These are phyloP conservation scores for Globodera ellingtonae DNA, from an alignment of 1,140 invertebrate species.

Conservation along the genomic window DNA sequence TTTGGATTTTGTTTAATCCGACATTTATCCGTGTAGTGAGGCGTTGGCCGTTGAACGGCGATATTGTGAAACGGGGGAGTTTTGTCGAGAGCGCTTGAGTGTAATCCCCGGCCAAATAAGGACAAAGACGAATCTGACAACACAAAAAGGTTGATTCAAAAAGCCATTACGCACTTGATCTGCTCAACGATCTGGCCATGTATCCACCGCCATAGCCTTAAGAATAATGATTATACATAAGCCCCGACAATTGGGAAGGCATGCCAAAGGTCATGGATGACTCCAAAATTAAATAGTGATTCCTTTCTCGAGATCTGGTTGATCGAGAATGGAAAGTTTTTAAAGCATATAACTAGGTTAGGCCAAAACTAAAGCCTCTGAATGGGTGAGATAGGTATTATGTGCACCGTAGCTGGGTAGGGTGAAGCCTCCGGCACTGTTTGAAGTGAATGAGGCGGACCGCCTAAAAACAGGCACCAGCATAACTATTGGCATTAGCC, in stretches of 20 bases:
- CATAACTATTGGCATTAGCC: neutral
- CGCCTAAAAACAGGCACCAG: slow-evolving; percentile 15
- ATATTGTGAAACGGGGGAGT: slow-evolving; percentile 40
- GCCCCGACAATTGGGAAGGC: neutral
- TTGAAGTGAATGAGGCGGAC: slow-evolving; percentile 34
- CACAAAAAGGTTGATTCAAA: neutral
- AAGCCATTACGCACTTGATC: slow-evolving; percentile 13
- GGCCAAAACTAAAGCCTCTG: too few species aligned
- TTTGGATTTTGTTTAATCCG: neutral
- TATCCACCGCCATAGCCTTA: slow-evolving; percentile 18
- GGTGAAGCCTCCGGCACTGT: slow-evolving; percentile 38
- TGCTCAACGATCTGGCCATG: slow-evolving; percentile 27
- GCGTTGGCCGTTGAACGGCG: slow-evolving; percentile 42
- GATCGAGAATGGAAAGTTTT: too few species aligned
- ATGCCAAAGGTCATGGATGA: too few species aligned
- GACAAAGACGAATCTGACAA: slow-evolving; percentile 9
- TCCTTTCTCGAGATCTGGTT: too few species aligned
- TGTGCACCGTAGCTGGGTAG: slow-evolving; percentile 36
- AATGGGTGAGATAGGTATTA: slow-evolving; percentile 9
- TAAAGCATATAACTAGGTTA: too few species aligned
- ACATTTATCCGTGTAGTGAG: slow-evolving; percentile 48
- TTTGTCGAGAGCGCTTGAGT: slow-evolving; percentile 39
- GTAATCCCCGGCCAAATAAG: slow-evolving; percentile 37
- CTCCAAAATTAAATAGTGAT: too few species aligned
- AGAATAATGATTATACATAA: neutral